phyloP scores from a whole-genome alignment of 2,888 invertebrate species.

The Cheilosia vernalis region DNA sequence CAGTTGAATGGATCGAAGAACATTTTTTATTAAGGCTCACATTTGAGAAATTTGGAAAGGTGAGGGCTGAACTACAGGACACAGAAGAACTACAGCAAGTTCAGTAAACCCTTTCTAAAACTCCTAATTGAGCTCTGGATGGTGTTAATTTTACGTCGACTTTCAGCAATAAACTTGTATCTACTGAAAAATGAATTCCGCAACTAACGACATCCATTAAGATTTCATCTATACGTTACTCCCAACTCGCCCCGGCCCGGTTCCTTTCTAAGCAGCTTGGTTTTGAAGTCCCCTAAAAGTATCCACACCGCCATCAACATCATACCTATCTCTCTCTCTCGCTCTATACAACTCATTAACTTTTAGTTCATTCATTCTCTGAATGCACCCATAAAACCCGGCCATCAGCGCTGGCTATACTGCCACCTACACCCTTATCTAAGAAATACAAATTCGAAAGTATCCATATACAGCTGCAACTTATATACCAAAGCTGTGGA shows the following conservation, averaged over 20 bases:
- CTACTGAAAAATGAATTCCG: background rate
- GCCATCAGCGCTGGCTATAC: background rate
- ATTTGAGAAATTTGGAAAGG: no score
- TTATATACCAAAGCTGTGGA: constrained; percentile 39
- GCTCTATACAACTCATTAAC: constrained; percentile 59
- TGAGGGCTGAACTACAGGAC: no score
- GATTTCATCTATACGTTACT: background rate
- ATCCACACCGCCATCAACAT: constrained; percentile 2
- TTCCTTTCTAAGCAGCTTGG: constrained; percentile 48
- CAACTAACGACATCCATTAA: constrained; percentile 9
- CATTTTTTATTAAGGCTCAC: no score
- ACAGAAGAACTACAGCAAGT: no score
- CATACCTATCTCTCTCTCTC: constrained; percentile 18
- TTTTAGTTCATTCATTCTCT: constrained; percentile 70
- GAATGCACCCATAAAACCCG: constrained; percentile 40
- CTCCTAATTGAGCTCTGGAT: no score
- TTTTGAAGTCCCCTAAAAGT: constrained; percentile 40
- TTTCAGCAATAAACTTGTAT: no score
- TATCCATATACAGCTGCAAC: constrained; percentile 23
- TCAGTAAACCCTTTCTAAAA: no score
- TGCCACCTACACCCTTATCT: constrained; percentile 16
- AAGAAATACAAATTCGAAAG: constrained; percentile 45
- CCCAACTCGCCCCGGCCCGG: constrained; percentile 16
- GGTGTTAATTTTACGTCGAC: no score
- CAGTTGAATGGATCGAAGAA: no score